Evolutionary conservation across 2,113 vertebrate species (phyloP), one percentile per base, ranked within the genome.

Genomic region (Poeciliopsis prolifica): DNA sequence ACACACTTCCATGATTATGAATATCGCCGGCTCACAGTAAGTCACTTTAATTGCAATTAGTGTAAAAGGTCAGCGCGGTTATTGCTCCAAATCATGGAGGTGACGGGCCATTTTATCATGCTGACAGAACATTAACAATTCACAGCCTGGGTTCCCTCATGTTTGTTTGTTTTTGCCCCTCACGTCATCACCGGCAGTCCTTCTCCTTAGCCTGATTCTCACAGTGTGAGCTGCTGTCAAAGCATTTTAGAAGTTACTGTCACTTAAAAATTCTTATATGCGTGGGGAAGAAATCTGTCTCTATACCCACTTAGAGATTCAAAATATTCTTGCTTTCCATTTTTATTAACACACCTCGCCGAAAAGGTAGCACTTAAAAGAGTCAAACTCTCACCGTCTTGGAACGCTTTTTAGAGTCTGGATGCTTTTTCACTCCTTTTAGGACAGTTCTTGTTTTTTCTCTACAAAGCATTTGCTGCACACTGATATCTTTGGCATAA

Each of bases 31-130:
- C 64, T 75, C 72, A 78, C 73, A 74, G 80, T 89, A 88, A 86
- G 83, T 92, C 89, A 87, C 65, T 19, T 58, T 85, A 84, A 86
- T 85, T 89, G 87, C 87, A 91, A 90, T 90, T 89, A 89, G 84
- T 74, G 75, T 76, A 72, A 87, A 93, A 92, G 87, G 89, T 92
- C 88, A 88, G 68, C 0, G 1, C 26, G 29, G 68, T 86, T 83
- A 80, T 68, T 76, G 84, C 75, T 33, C 60, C 42, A 64, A 78
- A 81, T 79, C 79, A 71, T 61, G 30, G 60, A 75, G 81, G 73
- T 70, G 85, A 86, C 30, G 72, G 3, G 40, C 70, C 29, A 58
- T 81, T 91, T 77, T 51, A 80, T 85, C 81, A 81, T 12, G 11
- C 76, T 60, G 78, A 82, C 77, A 80, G 72, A 75, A 70, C 72